phyloP scores from a whole-genome alignment of 2,888 invertebrate species.

The Lypha dubia region DNA sequence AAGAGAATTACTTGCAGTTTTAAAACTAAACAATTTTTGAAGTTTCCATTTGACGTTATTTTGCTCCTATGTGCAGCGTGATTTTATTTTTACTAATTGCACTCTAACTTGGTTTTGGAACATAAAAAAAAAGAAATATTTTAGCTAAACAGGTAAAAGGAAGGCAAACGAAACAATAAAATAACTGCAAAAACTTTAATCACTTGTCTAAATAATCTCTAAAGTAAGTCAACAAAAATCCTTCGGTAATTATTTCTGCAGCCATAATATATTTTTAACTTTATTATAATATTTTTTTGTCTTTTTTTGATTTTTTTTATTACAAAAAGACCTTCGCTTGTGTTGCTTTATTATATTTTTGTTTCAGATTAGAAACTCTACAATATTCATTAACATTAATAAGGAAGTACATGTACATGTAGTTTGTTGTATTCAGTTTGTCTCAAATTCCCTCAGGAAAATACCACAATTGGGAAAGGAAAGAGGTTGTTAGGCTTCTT shows the following conservation, averaged over 20 bases:
- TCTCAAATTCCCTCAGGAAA: slow-evolving; percentile 9
- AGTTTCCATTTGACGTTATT: too few relatives aligned
- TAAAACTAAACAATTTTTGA: too few relatives aligned
- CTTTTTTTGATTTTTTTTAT: slow-evolving; percentile 3
- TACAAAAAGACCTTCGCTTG: slow-evolving; percentile 2
- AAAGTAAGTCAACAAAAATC: slow-evolving; percentile 68
- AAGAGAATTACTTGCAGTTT: too few relatives aligned
- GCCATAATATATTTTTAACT: slow-evolving; percentile 45
- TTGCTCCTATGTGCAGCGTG: too few relatives aligned
- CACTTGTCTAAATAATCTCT: slow-evolving; percentile 64
- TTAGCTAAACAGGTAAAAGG: slow-evolving; percentile 15
- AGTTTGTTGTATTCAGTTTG: slow-evolving; percentile 34
- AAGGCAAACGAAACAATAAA: slow-evolving; percentile 19
- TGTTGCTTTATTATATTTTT: slow-evolving; percentile 44
- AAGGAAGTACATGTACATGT: slow-evolving; percentile 30
- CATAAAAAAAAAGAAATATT: slow-evolving; percentile 23
- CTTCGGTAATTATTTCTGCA: slow-evolving; percentile 68
- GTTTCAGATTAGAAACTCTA: slow-evolving; percentile 16
- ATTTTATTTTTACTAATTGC: neutral
- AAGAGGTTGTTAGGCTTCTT: too few relatives aligned
- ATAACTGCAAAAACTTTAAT: slow-evolving; percentile 46
- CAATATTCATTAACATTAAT: neutral
- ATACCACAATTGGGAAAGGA: too few relatives aligned
- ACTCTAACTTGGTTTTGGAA: neutral
- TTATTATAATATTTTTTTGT: slow-evolving; percentile 5